Percentiles rank a stretch among this genome's conserved stretches.
These are phyloP conservation scores for Iguana delicatissima DNA, from an alignment of 2,797 vertebrate species.

Conservation along the genomic window DNA sequence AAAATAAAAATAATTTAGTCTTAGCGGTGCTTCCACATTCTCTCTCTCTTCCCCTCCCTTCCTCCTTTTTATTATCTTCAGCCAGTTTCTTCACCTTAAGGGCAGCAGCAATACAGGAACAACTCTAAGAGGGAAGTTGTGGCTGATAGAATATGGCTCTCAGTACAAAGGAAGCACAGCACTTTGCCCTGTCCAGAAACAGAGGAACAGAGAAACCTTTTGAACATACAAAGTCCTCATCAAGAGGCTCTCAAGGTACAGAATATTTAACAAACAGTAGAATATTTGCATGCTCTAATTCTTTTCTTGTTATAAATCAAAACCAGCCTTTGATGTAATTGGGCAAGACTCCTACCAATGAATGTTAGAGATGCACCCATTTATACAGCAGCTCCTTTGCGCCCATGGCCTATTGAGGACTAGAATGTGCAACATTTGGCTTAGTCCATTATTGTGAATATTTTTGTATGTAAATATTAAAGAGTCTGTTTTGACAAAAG, in stretches of 20 bases:
- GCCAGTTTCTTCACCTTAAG: not conserved
- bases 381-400: conserved; percentile 32
- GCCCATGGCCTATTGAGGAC: conserved; percentile 38
- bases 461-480: conserved; percentile 68
- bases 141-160: not conserved
- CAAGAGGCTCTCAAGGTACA: conserved; percentile 24
- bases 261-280: conserved; percentile 36
- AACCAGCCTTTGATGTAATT: conserved; percentile 52
- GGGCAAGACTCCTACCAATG: conserved; percentile 60
- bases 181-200: not conserved
- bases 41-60: not conserved
- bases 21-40: not conserved
- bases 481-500: conserved; percentile 69
- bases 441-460: conserved; percentile 41
- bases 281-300: not conserved
- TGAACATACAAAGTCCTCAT: not conserved
- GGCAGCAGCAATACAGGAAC: not conserved
- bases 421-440: conserved; percentile 56
- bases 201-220: not conserved
- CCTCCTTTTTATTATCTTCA: not conserved
- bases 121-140: not conserved
- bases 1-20: no score
- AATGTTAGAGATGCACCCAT: conserved; percentile 59
- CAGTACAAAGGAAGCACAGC: not conserved
- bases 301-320: conserved; percentile 59